Conservation (phyloP, 2,113 vertebrate species). For the Ornithorhynchus anatinus region DNA sequence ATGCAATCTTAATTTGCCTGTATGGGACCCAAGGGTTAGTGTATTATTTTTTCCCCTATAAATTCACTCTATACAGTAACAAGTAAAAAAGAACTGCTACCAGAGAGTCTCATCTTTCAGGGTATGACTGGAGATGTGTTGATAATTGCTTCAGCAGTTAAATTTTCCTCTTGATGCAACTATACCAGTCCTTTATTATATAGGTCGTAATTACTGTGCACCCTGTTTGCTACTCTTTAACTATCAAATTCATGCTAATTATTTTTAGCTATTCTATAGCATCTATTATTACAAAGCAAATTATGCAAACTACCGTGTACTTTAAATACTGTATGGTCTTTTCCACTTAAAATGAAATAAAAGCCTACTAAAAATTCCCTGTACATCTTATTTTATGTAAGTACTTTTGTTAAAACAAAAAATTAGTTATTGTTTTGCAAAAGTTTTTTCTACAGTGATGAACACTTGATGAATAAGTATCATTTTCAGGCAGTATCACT, state of each 20-base stretch:
- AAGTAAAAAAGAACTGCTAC: slow-evolving; percentile 58
- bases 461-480: not conserved
- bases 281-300: too few species aligned
- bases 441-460: slow-evolving; percentile 34
- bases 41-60: slow-evolving; percentile 78
- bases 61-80: slow-evolving; percentile 71
- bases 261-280: too few species aligned
- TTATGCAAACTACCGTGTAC: slow-evolving; percentile 42
- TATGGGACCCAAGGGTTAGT: slow-evolving; percentile 92
- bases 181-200: slow-evolving; percentile 37
- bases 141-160: not conserved
- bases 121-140: slow-evolving; percentile 41
- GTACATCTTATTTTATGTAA: slow-evolving; percentile 49
- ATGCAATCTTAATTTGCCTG: slow-evolving; percentile 88
- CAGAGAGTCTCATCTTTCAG: slow-evolving; percentile 44
- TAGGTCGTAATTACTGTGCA: slow-evolving; percentile 43
- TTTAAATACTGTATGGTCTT: slow-evolving; percentile 51
- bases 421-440: slow-evolving; percentile 30
- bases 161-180: slow-evolving; percentile 32
- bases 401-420: slow-evolving; percentile 44
- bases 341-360: slow-evolving; percentile 59
- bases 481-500: slow-evolving; percentile 9
- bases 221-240: slow-evolving; percentile 47
- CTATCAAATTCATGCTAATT: too few species aligned
- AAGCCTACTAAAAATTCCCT: slow-evolving; percentile 51